A percentile compares a stretch with the other conserved stretches of the same genome.
phyloP scores from a whole-genome alignment of 2,888 invertebrate species.

The Pachliopta kotzebuea region DNA sequence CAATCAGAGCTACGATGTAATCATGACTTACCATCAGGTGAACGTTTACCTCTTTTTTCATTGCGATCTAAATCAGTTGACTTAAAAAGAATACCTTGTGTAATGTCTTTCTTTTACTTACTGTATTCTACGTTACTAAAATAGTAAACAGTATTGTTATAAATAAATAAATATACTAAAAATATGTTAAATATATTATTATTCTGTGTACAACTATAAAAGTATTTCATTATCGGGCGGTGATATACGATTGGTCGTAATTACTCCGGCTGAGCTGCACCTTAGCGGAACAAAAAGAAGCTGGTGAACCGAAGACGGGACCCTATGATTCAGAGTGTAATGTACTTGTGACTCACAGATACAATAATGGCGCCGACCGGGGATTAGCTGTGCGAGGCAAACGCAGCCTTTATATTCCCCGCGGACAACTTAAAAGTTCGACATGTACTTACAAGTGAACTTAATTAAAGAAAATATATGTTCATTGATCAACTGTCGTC shows the following conservation, averaged over 20 bases:
- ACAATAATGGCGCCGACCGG: constrained; percentile 1
- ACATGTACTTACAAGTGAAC: not conserved
- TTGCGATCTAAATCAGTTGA: no score
- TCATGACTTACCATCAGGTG: no score
- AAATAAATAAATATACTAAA: no score
- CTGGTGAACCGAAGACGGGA: constrained; percentile 1
- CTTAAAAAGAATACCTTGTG: no score
- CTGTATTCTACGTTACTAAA: no score
- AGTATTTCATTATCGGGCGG: not conserved
- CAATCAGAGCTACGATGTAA: no score
- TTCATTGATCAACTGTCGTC: no score
- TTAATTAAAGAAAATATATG: not conserved
- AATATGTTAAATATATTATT: no score
- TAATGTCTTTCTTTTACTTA: no score
- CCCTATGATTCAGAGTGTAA: constrained; percentile 11
- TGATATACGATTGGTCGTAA: not conserved
- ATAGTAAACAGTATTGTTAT: no score
- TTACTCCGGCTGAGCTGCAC: not conserved
- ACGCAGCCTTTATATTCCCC: not conserved
- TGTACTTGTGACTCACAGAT: constrained; percentile 11
- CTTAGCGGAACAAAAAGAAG: not conserved
- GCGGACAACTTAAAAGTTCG: not conserved
- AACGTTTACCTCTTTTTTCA: no score
- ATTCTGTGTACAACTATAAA: not conserved
- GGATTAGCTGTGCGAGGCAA: not conserved